Base-by-base conservation (phyloP, 2,113 vertebrate species). In the Rafetus swinhoei region DNA sequence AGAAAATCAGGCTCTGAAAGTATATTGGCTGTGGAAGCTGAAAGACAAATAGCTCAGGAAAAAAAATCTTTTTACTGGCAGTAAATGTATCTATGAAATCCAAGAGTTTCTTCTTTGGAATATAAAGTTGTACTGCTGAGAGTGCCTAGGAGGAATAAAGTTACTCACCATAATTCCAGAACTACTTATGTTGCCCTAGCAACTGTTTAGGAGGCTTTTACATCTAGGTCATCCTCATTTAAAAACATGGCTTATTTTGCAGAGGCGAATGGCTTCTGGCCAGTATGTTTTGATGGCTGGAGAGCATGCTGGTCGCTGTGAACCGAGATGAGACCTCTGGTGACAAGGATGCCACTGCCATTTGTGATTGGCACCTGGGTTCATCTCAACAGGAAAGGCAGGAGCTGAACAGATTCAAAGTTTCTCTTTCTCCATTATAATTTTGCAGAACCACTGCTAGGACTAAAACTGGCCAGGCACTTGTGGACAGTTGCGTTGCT, bases 1-100 rank as follows among this genome's bases (percentile, higher is more conserved):
- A 19, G 53, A 82, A 53, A 56, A 0, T 65, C 79, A 21, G 21
- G 27, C 60, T 27, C 1, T 83, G 7, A 0, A 1, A 0, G 9
- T 5, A 13, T 3, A 3, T 86, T 82, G 72, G 55, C 35, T 82
- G 65, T 35, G 53, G 77, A 76, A 45, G 52, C 24, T 57, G 32
- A 59, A 81, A 21, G 9, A 85, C 25, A 74, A 54, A 25, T 86
- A 56, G 35, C n/a, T 72, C n/a, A 35, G 65, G n/a, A 69, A 69
- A 65, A 86, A 92, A 80, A 13, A 72, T 60, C 82, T 55, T 50
- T 9, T 62, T 29, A 14, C 22, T 24, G 1, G 29, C 22, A 84
- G 88, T 45, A 74, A 65, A 0, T 16, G 14, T 22, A 53, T 14
- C 10, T 15, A 19, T 27, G 35, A 86, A 35, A 89, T 32, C 53